Evolutionary conservation across 2,113 vertebrate species (phyloP), one percentile per base, ranked within the genome.

Genomic region (Dromaius novaehollandiae): DNA sequence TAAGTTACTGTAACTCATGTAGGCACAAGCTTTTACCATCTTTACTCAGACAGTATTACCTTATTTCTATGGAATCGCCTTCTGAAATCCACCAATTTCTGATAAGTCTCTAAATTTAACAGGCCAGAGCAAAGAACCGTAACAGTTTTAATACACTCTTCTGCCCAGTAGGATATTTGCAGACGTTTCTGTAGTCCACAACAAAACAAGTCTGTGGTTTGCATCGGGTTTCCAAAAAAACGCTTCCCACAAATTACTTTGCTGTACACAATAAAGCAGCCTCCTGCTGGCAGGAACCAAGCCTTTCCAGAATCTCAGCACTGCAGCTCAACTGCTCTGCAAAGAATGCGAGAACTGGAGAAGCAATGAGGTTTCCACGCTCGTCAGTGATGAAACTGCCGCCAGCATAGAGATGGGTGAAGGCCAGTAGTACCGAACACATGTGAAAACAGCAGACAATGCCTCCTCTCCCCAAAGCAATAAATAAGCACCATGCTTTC

Each of bases 61-160:
- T 50, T 65, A 44, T 56, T 30, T 2, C 20, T n/a, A 44, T 8
- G 30, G 3, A 70, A 3, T 11, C 50, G 28, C 1, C 5, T 81
- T 83, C 11, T 78, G 36, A 90, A 77, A 14, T 46, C 20, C 55
- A 26, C 2, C 2, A 40, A 1, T 24, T n/a, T 65, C 48, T 82
- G 15, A 6, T 10, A 17, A 73, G 5, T 32, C 8, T 19, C 40
- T 55, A 38, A 28, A 30, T 30, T 38, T 64, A 82, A n/a, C 18
- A 76, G 16, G 3, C 3, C 6, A 4, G 34, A 51, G 22, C 15
- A 34, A 18, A 76, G 51, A 34, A 7, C 0, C 9, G 5, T 17
- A 46, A 0, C 3, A 50, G 3, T 7, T 66, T 74, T 44, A 84
- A 53, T 70, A 40, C 83, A 66, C 42, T 12, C 2, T 44, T 92